Evolutionary conservation across 1,140 invertebrate species (phyloP).

Genomic region (Halictus rubicundus): DNA sequence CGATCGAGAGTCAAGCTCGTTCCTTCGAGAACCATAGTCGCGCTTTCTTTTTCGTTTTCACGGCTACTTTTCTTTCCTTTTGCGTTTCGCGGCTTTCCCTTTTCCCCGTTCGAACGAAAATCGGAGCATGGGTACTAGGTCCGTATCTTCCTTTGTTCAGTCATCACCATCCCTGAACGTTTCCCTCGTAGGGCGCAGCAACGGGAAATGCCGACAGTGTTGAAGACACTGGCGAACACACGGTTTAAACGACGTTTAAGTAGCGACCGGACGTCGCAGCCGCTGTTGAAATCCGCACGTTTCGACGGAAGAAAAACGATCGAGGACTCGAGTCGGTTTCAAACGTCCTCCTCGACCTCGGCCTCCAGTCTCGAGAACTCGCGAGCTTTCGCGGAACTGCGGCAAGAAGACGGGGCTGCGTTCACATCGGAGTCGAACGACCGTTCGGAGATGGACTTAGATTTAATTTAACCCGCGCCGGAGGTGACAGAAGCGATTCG

Average conservation of each 20-base stretch:
- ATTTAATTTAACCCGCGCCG: conserved; percentile 37
- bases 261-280: conserved; percentile 45
- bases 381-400: conserved; percentile 20
- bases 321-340: conserved; percentile 31
- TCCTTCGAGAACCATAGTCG: neutral
- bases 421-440: conserved; percentile 33
- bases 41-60: neutral
- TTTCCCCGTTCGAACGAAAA: conserved; percentile 9
- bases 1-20: neutral
- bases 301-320: conserved; percentile 28
- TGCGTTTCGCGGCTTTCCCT: neutral
- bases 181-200: conserved; percentile 62
- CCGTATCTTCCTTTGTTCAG: conserved; percentile 58
- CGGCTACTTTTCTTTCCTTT: neutral
- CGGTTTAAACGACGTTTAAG: conserved; percentile 54
- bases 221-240: conserved; percentile 40
- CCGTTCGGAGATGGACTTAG: conserved; percentile 47
- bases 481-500: conserved; percentile 33
- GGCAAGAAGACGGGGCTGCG: conserved; percentile 19
- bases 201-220: conserved; percentile 45
- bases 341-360: conserved; percentile 11
- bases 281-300: conserved; percentile 41
- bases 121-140: conserved; percentile 56
- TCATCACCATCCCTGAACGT: conserved; percentile 63
- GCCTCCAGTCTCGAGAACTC: conserved; percentile 29